Evolutionary conservation across 2,113 vertebrate species (phyloP).

Genomic region (Sebastes schlegelii): DNA sequence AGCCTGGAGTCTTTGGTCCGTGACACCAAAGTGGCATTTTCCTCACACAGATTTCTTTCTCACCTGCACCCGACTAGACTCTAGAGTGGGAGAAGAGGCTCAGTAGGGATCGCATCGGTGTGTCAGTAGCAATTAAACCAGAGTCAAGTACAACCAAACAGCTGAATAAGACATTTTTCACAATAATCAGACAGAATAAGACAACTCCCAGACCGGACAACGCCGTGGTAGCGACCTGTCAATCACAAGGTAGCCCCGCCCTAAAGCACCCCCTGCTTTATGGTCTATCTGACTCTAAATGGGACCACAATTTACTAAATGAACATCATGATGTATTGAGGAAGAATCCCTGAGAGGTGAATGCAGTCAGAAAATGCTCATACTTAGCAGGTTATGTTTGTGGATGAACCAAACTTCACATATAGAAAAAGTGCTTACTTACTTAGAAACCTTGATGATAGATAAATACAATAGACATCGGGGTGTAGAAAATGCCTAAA

Average conservation of each 20-base stretch:
- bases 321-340: no score
- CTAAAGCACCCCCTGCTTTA: no score
- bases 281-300: no score
- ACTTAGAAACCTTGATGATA: not conserved
- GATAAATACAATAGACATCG: not conserved
- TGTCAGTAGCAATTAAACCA: slow-evolving; percentile 54
- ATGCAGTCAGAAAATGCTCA: no score
- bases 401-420: not conserved
- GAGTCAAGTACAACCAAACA: not conserved
- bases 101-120: slow-evolving; percentile 17
- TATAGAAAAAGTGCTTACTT: no score
- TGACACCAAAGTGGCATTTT: not conserved
- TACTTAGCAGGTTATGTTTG: not conserved
- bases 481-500: not conserved
- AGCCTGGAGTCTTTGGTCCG: not conserved
- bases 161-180: no score
- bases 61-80: not conserved
- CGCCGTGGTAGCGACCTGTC: no score
- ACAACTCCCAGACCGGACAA: no score
- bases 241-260: no score
- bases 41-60: not conserved
- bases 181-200: no score
- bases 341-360: no score
- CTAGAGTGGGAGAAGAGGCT: slow-evolving; percentile 11
- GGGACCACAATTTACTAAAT: no score